Conservation (phyloP, 2,113 vertebrate species). For the Pteruthius melanotis region DNA sequence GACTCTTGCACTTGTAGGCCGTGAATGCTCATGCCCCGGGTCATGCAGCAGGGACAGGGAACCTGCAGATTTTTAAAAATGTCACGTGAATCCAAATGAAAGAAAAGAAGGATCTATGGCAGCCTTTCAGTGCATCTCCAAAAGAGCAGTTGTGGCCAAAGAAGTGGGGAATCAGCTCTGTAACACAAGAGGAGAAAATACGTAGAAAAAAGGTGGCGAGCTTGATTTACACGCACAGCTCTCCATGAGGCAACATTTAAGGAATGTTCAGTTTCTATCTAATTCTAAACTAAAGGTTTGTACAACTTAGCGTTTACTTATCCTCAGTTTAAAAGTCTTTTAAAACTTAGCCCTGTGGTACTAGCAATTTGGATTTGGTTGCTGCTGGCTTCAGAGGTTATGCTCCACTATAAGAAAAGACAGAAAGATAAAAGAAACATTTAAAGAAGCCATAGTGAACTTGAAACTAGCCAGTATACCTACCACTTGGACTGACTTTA, state of each 20-base stretch:
- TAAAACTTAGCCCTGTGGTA: slow-evolving; percentile 28
- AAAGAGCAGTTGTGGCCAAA: neutral
- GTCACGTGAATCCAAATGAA: neutral
- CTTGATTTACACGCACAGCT: neutral
- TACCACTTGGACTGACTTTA: slow-evolving; percentile 16
- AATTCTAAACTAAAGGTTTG: slow-evolving; percentile 10
- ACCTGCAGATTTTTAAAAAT: neutral
- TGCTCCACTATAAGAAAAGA: neutral
- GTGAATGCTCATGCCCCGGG: neutral
- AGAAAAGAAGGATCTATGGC: neutral
- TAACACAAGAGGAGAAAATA: neutral
- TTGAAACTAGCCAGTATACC: slow-evolving; percentile 29
- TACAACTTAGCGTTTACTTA: slow-evolving; percentile 20
- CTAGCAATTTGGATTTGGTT: slow-evolving; percentile 15
- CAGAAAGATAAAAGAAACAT: slow-evolving; percentile 37
- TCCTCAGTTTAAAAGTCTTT: neutral
- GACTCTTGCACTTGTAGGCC: neutral
- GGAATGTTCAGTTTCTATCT: neutral
- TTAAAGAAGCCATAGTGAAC: slow-evolving; percentile 34
- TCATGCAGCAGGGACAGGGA: neutral
- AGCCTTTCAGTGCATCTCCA: neutral
- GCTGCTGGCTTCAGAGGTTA: slow-evolving; percentile 47
- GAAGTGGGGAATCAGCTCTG: neutral
- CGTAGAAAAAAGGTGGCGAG: neutral
- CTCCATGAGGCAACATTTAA: neutral